These are phyloP conservation scores for Steinernema feltiae DNA, from an alignment of 1,140 invertebrate genomes.

Conservation along the genomic window DNA sequence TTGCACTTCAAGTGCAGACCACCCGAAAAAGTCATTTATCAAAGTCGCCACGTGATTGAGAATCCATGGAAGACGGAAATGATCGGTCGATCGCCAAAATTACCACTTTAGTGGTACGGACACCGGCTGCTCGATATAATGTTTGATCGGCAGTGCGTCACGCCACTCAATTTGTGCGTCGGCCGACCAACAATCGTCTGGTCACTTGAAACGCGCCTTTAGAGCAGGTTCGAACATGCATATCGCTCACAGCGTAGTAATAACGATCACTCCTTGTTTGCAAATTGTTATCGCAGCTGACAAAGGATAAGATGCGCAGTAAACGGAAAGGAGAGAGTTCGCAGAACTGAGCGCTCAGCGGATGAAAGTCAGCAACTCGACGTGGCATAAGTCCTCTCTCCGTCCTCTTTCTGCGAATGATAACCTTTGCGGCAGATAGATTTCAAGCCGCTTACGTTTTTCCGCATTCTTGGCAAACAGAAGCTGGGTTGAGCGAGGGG, in stretches of 20 bases:
- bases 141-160: slow-evolving; percentile 4
- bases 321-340: background rate
- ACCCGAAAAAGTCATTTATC: background rate
- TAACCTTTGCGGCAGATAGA: too few species aligned
- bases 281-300: background rate
- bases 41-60: background rate
- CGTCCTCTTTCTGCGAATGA: too few species aligned
- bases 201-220: slow-evolving; percentile 8
- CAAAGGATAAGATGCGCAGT: background rate
- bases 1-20: background rate
- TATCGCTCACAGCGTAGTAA: background rate
- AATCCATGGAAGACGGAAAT: background rate
- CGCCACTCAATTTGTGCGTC: background rate
- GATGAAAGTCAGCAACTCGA: background rate
- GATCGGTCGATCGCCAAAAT: slow-evolving; percentile 4
- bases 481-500: too few species aligned
- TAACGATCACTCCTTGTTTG: background rate
- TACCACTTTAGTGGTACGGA: background rate
- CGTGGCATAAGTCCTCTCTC: too few species aligned
- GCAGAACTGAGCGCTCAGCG: background rate
- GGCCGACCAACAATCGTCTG: background rate
- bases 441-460: too few species aligned
- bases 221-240: slow-evolving; percentile 1
- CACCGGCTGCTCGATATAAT: background rate
- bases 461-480: too few species aligned